Conservation (phyloP, 1,140 invertebrate species). For the Calliopsis andreniformis region DNA sequence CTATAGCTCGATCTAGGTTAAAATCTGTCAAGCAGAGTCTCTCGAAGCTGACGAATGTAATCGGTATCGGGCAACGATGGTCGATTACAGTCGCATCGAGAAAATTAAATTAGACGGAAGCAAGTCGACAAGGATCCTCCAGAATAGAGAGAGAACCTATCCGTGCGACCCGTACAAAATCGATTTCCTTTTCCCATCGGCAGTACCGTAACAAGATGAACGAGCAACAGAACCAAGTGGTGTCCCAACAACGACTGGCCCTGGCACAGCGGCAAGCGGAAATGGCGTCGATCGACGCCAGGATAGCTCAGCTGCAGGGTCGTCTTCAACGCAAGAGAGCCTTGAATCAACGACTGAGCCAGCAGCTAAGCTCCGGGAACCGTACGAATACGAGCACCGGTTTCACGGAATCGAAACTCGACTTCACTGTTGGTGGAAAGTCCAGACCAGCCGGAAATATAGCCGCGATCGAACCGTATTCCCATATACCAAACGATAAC, state of each 20-base stretch:
- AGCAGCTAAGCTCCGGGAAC: constrained; percentile 83
- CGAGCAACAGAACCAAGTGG: constrained; percentile 94
- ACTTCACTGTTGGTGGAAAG: constrained; percentile 78
- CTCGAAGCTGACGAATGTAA: too few relatives aligned
- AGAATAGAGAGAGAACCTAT: too few relatives aligned
- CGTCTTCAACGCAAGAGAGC: constrained; percentile 93
- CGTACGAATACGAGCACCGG: constrained; percentile 49
- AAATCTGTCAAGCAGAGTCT: too few relatives aligned
- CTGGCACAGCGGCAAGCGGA: constrained; percentile 93
- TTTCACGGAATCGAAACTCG: constrained; percentile 73
- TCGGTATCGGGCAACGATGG: too few relatives aligned
- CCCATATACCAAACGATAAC: constrained; percentile 89
- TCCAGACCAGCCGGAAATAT: constrained; percentile 85
- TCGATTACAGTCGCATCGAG: background rate
- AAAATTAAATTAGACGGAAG: background rate
- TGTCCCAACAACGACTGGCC: constrained; percentile 92
- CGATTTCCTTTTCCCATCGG: constrained; percentile 59
- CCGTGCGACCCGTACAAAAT: background rate
- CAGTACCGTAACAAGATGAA: constrained; percentile 98
- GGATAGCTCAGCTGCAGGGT: constrained; percentile 96
- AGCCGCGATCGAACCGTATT: constrained; percentile 94
- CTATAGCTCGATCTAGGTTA: too few relatives aligned
- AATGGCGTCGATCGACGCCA: constrained; percentile 93
- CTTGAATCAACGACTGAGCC: constrained; percentile 91
- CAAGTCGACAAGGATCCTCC: background rate